Evolutionary conservation across 1,140 invertebrate genomes (phyloP), one percentile per base, ranked within the genome.

Genomic region (Dendrolimus kikuchii): DNA sequence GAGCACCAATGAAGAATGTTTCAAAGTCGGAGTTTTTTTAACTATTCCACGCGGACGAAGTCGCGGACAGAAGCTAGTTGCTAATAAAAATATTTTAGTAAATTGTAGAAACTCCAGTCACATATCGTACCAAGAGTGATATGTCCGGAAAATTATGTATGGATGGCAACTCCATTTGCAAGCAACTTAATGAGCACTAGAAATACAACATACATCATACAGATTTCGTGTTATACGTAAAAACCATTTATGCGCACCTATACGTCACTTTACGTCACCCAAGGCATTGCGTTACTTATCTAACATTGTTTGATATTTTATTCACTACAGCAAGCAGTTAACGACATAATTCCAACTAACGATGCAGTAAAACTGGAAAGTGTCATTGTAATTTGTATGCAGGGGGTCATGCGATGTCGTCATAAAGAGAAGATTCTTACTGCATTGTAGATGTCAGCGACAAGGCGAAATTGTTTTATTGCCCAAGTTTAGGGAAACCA

Each of bases 351-450:
- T 57, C 54, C 44, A 56, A 58, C 61, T 65, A 65, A 66, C 57
- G 60, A 69, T 59, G 67, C 55, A 66, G 63, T 72, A 69, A 76
- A 77, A 71, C 55, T 62, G 55, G 71, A 77, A 79, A 81, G 75
- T 77, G 66, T 62, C 64, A 40, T 49, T 60, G 58, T 62, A 60
- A 78, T 81, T 77, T 70, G 73, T 77, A 81, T 79, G 70, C 77
- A 54, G 66, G 49, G 53, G 59, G 55, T 62, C 40, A 59, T 46
- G 42, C 62, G 63, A 40, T 48, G 47, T 52, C 59, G 69, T 69
- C 70, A 74, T 79, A 81, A 77, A 76, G 55, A 49, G 62, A 60
- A 58, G 50, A 60, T 69, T 61, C 54, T 57, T 62, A 57, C 57
- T 71, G 74, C 74, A 77, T 77, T 70, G 69, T 68, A 69, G 77